phyloP scores from a whole-genome alignment of 2,888 invertebrate genomes.

The Taphrorychus bicolor region DNA sequence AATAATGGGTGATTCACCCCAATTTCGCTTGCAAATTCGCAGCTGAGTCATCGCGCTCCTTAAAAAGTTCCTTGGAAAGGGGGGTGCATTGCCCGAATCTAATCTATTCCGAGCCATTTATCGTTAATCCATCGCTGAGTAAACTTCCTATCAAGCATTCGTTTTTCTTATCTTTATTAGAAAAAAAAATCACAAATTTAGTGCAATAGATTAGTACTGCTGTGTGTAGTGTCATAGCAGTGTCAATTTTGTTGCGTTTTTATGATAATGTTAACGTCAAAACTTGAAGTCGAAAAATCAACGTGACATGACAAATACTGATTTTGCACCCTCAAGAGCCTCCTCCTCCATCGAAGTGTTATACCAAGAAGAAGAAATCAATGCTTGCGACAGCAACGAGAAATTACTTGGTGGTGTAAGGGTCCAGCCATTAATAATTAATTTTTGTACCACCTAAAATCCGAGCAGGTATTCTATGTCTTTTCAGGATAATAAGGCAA shows the following conservation, averaged over 20 bases:
- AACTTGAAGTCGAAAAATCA: background rate
- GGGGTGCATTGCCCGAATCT: background rate
- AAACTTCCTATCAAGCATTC: background rate
- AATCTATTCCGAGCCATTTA: too few relatives aligned
- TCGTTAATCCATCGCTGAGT: background rate
- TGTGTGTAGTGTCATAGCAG: background rate
- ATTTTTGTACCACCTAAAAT: background rate
- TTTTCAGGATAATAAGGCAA: slow-evolving; percentile 55
- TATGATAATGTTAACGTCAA: too few relatives aligned
- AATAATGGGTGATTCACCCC: slow-evolving; percentile 1
- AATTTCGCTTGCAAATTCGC: background rate
- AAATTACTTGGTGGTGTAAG: slow-evolving; percentile 12
- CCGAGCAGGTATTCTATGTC: slow-evolving; percentile 2
- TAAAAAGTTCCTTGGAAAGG: background rate
- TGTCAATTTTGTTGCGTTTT: background rate
- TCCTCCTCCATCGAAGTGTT: slow-evolving; percentile 29
- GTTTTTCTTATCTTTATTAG: too few relatives aligned
- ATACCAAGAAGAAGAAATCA: slow-evolving; percentile 14
- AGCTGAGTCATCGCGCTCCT: background rate
- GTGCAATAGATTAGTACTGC: background rate
- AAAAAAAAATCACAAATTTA: too few relatives aligned
- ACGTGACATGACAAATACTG: slow-evolving; percentile 10
- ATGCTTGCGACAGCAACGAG: slow-evolving; percentile 12
- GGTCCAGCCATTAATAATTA: too few relatives aligned
- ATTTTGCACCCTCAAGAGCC: slow-evolving; percentile 5